phyloP scores from a whole-genome alignment of 1,140 invertebrate genomes.

The Caenorhabditis latens region DNA sequence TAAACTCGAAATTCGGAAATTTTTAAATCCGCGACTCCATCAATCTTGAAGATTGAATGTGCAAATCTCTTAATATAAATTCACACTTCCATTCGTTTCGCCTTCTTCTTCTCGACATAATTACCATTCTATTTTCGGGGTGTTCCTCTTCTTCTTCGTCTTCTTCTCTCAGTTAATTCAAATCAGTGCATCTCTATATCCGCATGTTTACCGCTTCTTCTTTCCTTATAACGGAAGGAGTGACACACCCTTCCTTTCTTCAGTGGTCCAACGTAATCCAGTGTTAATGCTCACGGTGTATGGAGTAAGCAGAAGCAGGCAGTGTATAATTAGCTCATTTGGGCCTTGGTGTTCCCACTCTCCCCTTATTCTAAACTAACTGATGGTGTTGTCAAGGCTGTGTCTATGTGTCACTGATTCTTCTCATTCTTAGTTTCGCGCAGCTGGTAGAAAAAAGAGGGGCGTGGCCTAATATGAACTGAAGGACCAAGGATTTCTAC shows the following conservation, averaged over 20 bases:
- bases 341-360: neutral
- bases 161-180: slow-evolving; percentile 41
- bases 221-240: neutral
- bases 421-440: neutral
- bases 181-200: slow-evolving; percentile 53
- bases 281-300: slow-evolving; percentile 44
- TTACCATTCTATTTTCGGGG: slow-evolving; percentile 54
- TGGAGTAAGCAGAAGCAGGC: neutral
- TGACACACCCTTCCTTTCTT: neutral
- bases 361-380: slow-evolving; percentile 32
- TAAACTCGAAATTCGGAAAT: neutral
- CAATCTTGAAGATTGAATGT: slow-evolving; percentile 25
- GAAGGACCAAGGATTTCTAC: neutral
- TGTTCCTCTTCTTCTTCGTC: neutral
- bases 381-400: slow-evolving; percentile 12
- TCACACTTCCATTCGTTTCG: neutral
- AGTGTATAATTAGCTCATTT: slow-evolving; percentile 56
- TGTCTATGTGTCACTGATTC: slow-evolving; percentile 37
- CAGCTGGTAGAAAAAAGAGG: slow-evolving; percentile 9
- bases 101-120: slow-evolving; percentile 6
- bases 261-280: slow-evolving; percentile 22
- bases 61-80: neutral
- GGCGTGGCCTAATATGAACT: slow-evolving; percentile 43
- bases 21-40: neutral
- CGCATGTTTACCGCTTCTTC: slow-evolving; percentile 51